A percentile compares a stretch with the other conserved stretches of the same genome.
Conservation (phyloP, 2,113 vertebrate species). For the Hyla sarda region DNA sequence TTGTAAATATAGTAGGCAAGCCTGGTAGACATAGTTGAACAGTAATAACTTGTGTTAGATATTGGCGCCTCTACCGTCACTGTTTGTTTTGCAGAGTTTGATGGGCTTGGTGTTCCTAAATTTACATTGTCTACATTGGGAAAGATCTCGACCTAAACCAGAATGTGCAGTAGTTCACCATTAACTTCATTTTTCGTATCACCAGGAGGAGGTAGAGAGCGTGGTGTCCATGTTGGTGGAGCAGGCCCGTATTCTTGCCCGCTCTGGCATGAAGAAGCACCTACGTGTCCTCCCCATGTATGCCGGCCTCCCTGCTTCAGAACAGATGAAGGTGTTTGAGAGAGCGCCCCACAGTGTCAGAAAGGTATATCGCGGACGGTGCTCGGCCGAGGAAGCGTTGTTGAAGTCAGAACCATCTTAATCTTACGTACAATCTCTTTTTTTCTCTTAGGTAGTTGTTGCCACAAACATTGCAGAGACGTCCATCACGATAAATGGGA, state of each 20-base stretch:
- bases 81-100: too few species aligned
- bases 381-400: not conserved
- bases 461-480: slow-evolving; percentile 98
- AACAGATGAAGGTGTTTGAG: slow-evolving; percentile 97
- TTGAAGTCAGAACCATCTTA: not conserved
- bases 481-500: slow-evolving; percentile 92
- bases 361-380: slow-evolving; percentile 79
- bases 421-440: not conserved
- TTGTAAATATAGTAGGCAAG: too few species aligned
- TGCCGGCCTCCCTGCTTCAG: slow-evolving; percentile 88
- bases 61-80: too few species aligned
- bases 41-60: too few species aligned
- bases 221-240: slow-evolving; percentile 92
- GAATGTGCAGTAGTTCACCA: too few species aligned
- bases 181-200: not conserved
- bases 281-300: slow-evolving; percentile 96
- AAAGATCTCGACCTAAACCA: too few species aligned
- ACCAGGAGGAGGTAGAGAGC: slow-evolving; percentile 95
- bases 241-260: slow-evolving; percentile 87
- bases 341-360: slow-evolving; percentile 85
- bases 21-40: too few species aligned
- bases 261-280: slow-evolving; percentile 92
- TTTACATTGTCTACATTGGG: too few species aligned
- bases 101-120: too few species aligned
- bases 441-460: slow-evolving; percentile 84